Conservation (phyloP, 2,888 invertebrate genomes). For the Chrysolina oricalcia region DNA sequence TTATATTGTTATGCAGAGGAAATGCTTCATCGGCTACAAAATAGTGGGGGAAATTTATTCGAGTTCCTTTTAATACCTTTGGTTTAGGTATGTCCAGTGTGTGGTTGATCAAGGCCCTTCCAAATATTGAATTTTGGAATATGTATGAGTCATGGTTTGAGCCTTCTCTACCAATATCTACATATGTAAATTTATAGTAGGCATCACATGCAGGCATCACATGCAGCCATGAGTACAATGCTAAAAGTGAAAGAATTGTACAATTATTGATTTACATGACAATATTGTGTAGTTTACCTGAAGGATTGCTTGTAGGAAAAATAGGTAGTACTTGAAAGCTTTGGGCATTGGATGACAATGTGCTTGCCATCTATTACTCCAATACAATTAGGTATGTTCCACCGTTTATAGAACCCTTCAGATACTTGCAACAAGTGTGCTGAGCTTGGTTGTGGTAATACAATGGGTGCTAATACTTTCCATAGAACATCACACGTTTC, state of each 20-base stretch:
- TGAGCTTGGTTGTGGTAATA: neutral
- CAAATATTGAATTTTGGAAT: conserved; percentile 28
- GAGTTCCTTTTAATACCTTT: conserved; percentile 19
- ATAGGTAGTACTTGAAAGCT: conserved; percentile 56
- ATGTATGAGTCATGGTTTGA: conserved; percentile 30
- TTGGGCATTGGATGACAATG: conserved; percentile 59
- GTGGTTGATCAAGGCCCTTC: conserved; percentile 1
- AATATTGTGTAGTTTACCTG: neutral
- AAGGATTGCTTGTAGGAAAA: conserved; percentile 61
- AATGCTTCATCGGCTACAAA: conserved; percentile 40
- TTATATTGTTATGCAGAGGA: too few species aligned
- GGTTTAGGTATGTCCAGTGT: conserved; percentile 26
- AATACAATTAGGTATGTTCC: conserved; percentile 38
- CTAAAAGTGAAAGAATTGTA: neutral
- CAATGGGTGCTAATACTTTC: neutral
- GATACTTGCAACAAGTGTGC: neutral
- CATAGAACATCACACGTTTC: conserved; percentile 20
- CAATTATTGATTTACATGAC: neutral
- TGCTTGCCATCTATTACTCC: conserved; percentile 63
- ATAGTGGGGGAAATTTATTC: conserved; percentile 26
- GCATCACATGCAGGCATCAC: conserved; percentile 38
- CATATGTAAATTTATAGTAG: conserved; percentile 35
- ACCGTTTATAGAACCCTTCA: neutral
- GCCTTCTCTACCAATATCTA: conserved; percentile 32
- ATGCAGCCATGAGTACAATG: conserved; percentile 41